Conservation (phyloP, 2,797 vertebrate genomes). For the Picus viridis region DNA sequence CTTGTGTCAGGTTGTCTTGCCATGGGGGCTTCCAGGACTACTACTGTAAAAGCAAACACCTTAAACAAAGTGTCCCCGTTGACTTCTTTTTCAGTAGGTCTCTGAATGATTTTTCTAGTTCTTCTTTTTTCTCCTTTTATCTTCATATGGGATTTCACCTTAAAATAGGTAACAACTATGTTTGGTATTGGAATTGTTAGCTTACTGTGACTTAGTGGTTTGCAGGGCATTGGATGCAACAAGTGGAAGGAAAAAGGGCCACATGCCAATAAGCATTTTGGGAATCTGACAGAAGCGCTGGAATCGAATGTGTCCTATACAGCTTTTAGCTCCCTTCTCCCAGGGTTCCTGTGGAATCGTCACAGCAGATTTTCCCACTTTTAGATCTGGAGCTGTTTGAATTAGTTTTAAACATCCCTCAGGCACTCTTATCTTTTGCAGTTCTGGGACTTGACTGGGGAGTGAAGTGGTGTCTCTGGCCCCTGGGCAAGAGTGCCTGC, state of each 20-base stretch:
- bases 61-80: background rate
- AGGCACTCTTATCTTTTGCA: background rate
- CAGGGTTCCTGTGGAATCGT: background rate
- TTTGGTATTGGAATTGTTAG: background rate
- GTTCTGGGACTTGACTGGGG: background rate
- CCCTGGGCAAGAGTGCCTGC: conserved; percentile 7
- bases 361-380: background rate
- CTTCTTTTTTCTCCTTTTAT: accelerated
- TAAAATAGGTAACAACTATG: background rate
- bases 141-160: background rate
- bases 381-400: background rate
- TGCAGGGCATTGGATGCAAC: background rate
- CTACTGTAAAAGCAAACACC: background rate
- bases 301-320: background rate
- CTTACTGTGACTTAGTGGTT: background rate
- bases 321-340: background rate
- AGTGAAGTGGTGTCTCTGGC: background rate
- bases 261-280: background rate
- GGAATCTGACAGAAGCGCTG: background rate
- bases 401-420: conserved; percentile 16
- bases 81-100: background rate
- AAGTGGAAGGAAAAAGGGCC: background rate
- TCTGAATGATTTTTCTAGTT: background rate
- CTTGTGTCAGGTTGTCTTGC: background rate
- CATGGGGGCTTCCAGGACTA: background rate